Base-by-base conservation (phyloP, 2,113 vertebrate species). In the Siniperca knerii region DNA sequence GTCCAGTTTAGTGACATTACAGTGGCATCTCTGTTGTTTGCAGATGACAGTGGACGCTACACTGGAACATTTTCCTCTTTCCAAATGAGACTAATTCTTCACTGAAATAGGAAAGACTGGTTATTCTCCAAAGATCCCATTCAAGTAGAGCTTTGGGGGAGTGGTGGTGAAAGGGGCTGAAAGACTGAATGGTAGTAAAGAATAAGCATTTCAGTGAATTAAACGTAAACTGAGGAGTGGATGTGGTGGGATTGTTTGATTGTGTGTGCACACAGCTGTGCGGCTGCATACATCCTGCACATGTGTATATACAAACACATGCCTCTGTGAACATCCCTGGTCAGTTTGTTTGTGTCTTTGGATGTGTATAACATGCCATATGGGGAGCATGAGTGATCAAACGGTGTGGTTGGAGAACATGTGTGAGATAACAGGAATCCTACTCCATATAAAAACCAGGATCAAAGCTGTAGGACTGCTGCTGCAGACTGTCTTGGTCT, bases 311-410 rank as follows among this genome's bases (percentile, higher is more conserved):
- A 58, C 69, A 50, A 74, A 74, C 54, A 71, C 52, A 57, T 77
- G 67, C 46, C 25, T 66, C 46, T 77, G n/a, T 25, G 77, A 75
- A 65, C 42, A 48, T 37, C 75, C 62, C 18, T 57, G 29, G 67
- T 77, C 69, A 84, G 73, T 87, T 81, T 83, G 77, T 77, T 72
- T 54, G 62, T 44, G 81, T 72, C 72, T 52, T 83, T 79, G 16
- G 61, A 75, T 73, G 71, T 82, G 83, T 68, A 33, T 57, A 72
- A 68, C 37, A 33, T 71, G 33, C 79, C 86, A 90, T 86, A 80
- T 92, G 90, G 72, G 5, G 35, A 89, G 70, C 55, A 52, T 64
- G 25, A 55, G 79, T 33, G 40, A 40, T 40, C 40, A 40, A 8
- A 40, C 40, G 40, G 40, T 40, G 40, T 40, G 40, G 40, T 40